A percentile compares a stretch with the other conserved stretches of the same genome.
phyloP scores from a whole-genome alignment of 2,888 invertebrate species.

The Eilema griseolum region DNA sequence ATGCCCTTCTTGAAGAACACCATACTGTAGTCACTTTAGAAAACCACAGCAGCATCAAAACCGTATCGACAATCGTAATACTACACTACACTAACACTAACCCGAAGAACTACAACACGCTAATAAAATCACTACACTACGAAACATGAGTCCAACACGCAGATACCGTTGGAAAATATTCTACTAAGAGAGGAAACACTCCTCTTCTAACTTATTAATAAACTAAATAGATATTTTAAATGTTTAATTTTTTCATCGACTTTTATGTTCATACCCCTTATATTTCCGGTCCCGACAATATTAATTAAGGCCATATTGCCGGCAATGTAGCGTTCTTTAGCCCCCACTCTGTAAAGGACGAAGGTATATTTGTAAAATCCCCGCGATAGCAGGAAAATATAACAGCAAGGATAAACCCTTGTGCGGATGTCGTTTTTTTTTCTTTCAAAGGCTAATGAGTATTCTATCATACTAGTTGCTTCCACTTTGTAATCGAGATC shows the following conservation, averaged over 20 bases:
- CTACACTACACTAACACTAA: no score
- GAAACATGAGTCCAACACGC: not conserved
- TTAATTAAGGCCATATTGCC: constrained; percentile 1
- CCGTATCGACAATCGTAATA: no score
- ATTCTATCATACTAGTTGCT: not conserved
- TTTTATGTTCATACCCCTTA: not conserved
- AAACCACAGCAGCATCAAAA: no score
- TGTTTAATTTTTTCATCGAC: not conserved
- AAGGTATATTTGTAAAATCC: not conserved
- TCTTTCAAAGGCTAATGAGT: not conserved
- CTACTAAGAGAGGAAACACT: not conserved
- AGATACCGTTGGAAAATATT: no score
- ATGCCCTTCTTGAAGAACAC: no score
- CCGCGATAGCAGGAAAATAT: not conserved
- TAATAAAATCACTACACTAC: not conserved
- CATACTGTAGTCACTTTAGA: no score
- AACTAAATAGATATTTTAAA: not conserved
- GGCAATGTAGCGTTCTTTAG: not conserved
- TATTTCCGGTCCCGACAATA: not conserved
- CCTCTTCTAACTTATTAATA: not conserved
- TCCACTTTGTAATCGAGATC: not conserved
- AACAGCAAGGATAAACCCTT: not conserved
- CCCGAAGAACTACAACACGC: not conserved
- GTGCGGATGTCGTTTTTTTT: not conserved
- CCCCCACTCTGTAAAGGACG: not conserved